Percentiles rank a stretch among this genome's conserved stretches.
These are phyloP conservation scores for Stylophora pistillata DNA, from an alignment of 64 coral and sea anemone species.

Conservation along the genomic window DNA sequence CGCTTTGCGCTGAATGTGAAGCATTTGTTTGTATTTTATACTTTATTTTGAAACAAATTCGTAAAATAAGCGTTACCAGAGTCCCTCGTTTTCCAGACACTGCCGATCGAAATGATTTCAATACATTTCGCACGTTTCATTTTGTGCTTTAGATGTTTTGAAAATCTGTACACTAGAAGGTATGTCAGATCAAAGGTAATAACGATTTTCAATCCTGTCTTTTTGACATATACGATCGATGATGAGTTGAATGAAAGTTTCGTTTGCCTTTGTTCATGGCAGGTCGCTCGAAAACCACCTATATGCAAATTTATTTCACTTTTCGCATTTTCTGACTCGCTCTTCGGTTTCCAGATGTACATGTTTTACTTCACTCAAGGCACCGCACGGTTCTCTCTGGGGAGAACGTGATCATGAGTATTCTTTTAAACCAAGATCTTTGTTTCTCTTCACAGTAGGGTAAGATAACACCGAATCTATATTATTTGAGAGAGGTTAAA, in stretches of 20 bases:
- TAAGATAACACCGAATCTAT: not conserved
- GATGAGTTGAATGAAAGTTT: not conserved
- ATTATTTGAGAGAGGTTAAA: not conserved
- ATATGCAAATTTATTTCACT: conserved; percentile 14
- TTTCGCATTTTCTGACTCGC: too few species aligned
- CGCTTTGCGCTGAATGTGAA: too few species aligned
- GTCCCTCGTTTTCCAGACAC: not conserved
- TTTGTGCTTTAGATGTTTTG: not conserved
- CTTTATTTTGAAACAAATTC: too few species aligned
- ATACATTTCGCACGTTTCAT: not conserved
- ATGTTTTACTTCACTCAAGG: not conserved
- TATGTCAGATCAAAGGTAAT: not conserved
- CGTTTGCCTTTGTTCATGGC: not conserved
- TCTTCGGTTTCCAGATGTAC: not conserved
- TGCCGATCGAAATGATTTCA: not conserved
- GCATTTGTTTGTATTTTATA: too few species aligned
- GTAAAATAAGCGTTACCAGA: not conserved
- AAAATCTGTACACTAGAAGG: not conserved
- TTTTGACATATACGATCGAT: not conserved
- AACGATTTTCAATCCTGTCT: not conserved
- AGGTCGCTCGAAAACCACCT: too few species aligned
- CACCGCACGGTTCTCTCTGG: not conserved
- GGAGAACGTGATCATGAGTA: not conserved
- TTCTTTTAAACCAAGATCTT: not conserved
- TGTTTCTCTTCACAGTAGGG: not conserved